A percentile compares a stretch with the other conserved stretches of the same genome.
Evolutionary conservation across 2,797 vertebrate genomes (phyloP).

Genomic region (Crypturellus tataupa): DNA sequence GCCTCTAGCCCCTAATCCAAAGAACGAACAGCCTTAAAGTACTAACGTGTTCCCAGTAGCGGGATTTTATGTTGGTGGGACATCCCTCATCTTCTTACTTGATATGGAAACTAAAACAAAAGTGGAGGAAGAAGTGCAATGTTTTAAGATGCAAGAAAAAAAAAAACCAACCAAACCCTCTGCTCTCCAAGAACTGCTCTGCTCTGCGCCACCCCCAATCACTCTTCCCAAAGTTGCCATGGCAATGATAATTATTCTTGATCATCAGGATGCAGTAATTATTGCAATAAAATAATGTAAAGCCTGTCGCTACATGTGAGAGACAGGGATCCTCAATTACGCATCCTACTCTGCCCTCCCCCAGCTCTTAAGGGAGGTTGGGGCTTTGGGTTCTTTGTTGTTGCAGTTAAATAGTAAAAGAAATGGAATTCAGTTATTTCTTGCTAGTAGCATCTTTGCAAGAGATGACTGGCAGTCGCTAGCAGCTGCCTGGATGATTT

Average conservation of each 20-base stretch:
- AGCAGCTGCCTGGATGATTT: constrained; percentile 11
- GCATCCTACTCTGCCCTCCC: constrained; percentile 36
- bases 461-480: not conserved
- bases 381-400: not conserved
- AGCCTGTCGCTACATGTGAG: constrained; percentile 72
- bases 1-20: not conserved
- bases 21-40: not conserved
- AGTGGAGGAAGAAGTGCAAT: rapidly evolving
- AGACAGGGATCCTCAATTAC: constrained; percentile 62
- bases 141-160: not conserved
- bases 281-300: constrained; percentile 64
- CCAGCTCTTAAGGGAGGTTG: constrained; percentile 42
- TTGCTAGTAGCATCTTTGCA: constrained; percentile 5
- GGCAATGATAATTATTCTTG: constrained; percentile 75
- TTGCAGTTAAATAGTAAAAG: constrained; percentile 45
- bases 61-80: not conserved
- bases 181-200: not conserved
- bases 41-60: not conserved
- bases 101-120: not conserved
- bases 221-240: constrained; percentile 64
- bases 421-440: constrained; percentile 54
- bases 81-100: not conserved
- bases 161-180: not conserved
- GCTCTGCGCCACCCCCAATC: constrained; percentile 7
- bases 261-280: constrained; percentile 78